Base-by-base conservation (phyloP, 2,888 invertebrate species). In the Lamellibrachia columna region DNA sequence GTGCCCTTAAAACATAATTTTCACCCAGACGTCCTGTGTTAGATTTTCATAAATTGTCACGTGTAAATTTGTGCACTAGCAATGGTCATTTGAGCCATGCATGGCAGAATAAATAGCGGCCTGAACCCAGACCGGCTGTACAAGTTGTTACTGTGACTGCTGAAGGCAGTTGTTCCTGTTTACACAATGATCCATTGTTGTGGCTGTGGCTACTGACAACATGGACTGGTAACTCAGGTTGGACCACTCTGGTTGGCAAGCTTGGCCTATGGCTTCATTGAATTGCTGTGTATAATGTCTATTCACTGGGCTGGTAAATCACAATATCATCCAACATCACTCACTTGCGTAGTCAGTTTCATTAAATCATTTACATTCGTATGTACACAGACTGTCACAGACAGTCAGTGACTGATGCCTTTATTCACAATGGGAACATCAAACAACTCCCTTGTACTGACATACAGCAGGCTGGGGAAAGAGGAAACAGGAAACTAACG, bases 171-270 rank as follows among this genome's bases (percentile, higher is more conserved):
- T 75, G n/a, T 75, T 75, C 15, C 22, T 22, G 22, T 15, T 75
- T 75, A 75, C 75, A 75, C 75, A 75, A 75, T 75, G 75, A 75
- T 75, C 75, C 75, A 75, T 75, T 75, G n/a, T 75, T 75, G n/a
- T 75, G 22, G 15, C 3, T 22, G 75, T 75, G 4, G 75, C n/a
- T 75, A 75, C n/a, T 75, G 75, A 75, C 75, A 75, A n/a, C 15
- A n/a, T 58, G 22, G 75, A 75, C 75, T 75, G 75, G 75, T 22
- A 75, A 22, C n/a, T 75, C 75, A 22, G 75, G 75, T 75, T 75
- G 22, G 15, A n/a, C 75, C 2, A 4, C 15, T 1, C 22, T 75
- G 22, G 1, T 6, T 15, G 75, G 15, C n/a, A n/a, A 75, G 6
- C n/a, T 15, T 11, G 9, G 75, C 6, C 4, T 22, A 75, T 75